phyloP scores from a whole-genome alignment of 2,113 vertebrate genomes.

The Ptilorrhoa leucosticta region DNA sequence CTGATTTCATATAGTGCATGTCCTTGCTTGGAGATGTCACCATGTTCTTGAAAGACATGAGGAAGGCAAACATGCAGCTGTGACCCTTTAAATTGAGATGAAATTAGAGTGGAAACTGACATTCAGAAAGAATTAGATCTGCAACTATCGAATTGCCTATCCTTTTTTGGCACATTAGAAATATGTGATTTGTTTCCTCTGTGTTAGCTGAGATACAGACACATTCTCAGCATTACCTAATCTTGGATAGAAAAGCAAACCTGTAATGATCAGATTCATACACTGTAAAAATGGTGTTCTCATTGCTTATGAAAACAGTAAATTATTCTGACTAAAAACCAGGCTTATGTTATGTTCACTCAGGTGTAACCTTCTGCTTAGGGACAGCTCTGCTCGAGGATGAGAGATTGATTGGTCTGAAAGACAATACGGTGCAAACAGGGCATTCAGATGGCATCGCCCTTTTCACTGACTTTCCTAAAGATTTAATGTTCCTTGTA shows the following conservation, averaged over 20 bases:
- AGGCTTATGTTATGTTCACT: not conserved
- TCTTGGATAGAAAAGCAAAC: not conserved
- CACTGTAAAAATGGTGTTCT: not conserved
- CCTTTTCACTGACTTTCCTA: slow-evolving; percentile 9
- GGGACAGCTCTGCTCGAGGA: not conserved
- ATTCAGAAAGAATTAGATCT: not conserved
- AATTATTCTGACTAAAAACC: not conserved
- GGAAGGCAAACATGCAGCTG: not conserved
- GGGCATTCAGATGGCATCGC: not conserved
- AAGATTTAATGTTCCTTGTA: not conserved
- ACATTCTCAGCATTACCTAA: not conserved
- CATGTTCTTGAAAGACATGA: not conserved
- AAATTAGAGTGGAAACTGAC: not conserved
- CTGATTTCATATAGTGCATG: not conserved
- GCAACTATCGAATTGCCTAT: not conserved
- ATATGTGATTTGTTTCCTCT: not conserved
- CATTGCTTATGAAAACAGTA: not conserved
- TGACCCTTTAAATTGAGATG: not conserved
- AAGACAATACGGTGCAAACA: slow-evolving; percentile 3
- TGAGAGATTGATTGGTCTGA: slow-evolving; percentile 12
- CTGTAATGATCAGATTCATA: not conserved
- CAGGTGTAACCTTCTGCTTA: not conserved
- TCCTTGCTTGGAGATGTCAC: not conserved
- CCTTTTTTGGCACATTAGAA: not conserved
- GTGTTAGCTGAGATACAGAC: not conserved